phyloP scores from a whole-genome alignment of 2,113 vertebrate genomes.

The Edolisoma coerulescens region DNA sequence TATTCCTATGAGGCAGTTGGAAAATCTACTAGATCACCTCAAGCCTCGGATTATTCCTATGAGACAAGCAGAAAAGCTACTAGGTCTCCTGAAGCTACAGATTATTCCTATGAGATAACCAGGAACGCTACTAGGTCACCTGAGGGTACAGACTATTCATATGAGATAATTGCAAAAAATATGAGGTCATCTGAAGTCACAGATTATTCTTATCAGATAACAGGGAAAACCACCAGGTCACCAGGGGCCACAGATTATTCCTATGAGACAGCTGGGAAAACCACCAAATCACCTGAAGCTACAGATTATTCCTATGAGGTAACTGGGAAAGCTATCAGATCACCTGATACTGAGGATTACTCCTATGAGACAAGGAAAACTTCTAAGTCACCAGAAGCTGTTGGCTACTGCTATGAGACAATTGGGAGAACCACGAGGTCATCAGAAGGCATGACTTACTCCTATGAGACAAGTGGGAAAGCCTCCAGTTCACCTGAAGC shows the following conservation, averaged over 20 bases:
- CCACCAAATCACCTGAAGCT: constrained; percentile 11
- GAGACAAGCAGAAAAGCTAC: constrained; percentile 42
- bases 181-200: constrained; percentile 26
- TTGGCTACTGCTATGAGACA: constrained; percentile 59
- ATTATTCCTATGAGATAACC: constrained; percentile 58
- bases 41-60: constrained; percentile 57
- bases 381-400: constrained; percentile 37
- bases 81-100: constrained; percentile 51
- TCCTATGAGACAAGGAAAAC: constrained; percentile 64
- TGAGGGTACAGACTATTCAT: constrained; percentile 19
- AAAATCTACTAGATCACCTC: constrained; percentile 33
- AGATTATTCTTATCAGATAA: constrained; percentile 51
- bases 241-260: constrained; percentile 44
- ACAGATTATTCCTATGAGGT: constrained; percentile 63
- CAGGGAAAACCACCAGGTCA: neutral
- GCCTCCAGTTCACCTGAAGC: constrained; percentile 32
- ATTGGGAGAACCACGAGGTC: constrained; percentile 51
- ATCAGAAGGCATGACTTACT: constrained; percentile 50
- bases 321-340: constrained; percentile 27
- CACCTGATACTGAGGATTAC: constrained; percentile 34
- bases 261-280: constrained; percentile 37
- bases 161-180: constrained; percentile 40
- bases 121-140: neutral
- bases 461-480: constrained; percentile 39
- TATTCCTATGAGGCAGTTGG: constrained; percentile 50